Conservation (phyloP, 2,113 vertebrate genomes). For the Otus sunia region DNA sequence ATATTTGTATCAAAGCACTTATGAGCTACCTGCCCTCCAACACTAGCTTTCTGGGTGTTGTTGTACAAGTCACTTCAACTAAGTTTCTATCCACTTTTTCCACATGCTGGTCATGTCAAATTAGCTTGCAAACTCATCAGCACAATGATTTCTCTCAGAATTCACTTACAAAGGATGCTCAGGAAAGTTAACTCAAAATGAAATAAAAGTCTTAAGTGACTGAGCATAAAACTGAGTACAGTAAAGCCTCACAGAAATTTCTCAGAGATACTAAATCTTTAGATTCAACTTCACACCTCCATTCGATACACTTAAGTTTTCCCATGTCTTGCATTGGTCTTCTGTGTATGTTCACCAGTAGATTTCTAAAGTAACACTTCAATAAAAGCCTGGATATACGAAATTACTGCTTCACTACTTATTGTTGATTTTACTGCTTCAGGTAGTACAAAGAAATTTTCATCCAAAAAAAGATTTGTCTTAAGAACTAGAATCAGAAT, state of each 20-base stretch:
- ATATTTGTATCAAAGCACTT: background rate
- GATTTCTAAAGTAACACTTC: background rate
- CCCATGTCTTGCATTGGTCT: background rate
- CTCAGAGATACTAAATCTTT: background rate
- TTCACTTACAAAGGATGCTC: background rate
- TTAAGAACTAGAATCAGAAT: background rate
- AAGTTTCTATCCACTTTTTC: background rate
- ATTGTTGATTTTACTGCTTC: background rate
- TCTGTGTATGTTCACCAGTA: background rate
- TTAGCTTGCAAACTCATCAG: background rate
- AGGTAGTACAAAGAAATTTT: background rate
- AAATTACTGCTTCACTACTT: background rate
- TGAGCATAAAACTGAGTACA: background rate
- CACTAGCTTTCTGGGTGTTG: background rate
- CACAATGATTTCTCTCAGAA: background rate
- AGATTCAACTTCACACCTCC: background rate
- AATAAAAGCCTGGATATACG: background rate
- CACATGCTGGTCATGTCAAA: background rate
- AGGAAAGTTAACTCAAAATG: background rate
- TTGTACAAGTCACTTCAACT: background rate
- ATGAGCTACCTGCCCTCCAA: background rate
- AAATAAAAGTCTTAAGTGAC: background rate
- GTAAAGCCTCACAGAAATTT: background rate
- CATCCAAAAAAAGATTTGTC: background rate
- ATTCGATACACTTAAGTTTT: background rate